A percentile compares a stretch with the other conserved stretches of the same genome.
Evolutionary conservation across 2,797 vertebrate species (phyloP).

Genomic region (Eospalax fontanierii): DNA sequence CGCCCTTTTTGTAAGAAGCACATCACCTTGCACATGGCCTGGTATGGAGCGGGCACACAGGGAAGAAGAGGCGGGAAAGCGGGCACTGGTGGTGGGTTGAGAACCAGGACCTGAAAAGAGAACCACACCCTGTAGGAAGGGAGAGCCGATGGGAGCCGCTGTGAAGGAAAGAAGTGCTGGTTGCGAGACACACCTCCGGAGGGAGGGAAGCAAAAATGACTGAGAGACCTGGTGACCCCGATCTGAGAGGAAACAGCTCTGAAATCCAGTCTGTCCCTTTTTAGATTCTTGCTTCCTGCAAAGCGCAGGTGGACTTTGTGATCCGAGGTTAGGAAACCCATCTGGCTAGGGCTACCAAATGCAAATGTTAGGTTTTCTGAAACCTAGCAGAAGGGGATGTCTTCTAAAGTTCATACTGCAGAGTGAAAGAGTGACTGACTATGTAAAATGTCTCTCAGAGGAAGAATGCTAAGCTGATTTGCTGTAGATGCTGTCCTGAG

Average conservation of each 20-base stretch:
- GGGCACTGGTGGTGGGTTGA: not conserved
- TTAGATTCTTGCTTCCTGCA: not conserved
- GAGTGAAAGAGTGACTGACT: not conserved
- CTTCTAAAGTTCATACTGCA: constrained; percentile 27
- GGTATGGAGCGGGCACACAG: not conserved
- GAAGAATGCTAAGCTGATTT: not conserved
- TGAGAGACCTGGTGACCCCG: too few relatives aligned
- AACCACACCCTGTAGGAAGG: not conserved
- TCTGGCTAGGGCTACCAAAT: not conserved
- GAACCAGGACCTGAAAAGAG: not conserved
- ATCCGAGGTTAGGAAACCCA: not conserved
- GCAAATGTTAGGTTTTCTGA: not conserved
- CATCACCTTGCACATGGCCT: not conserved
- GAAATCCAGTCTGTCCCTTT: not conserved
- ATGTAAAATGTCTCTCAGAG: constrained; percentile 45
- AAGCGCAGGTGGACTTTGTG: not conserved
- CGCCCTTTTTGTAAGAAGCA: not conserved
- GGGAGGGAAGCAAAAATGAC: too few relatives aligned
- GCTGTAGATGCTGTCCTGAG: not conserved
- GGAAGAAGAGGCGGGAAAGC: not conserved
- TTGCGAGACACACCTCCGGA: not conserved
- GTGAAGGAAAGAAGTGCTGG: not conserved
- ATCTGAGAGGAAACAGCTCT: not conserved
- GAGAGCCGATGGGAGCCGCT: not conserved
- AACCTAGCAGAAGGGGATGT: not conserved